Evolutionary conservation across 2,888 invertebrate species (phyloP).

Genomic region (Prenolepis imparis): DNA sequence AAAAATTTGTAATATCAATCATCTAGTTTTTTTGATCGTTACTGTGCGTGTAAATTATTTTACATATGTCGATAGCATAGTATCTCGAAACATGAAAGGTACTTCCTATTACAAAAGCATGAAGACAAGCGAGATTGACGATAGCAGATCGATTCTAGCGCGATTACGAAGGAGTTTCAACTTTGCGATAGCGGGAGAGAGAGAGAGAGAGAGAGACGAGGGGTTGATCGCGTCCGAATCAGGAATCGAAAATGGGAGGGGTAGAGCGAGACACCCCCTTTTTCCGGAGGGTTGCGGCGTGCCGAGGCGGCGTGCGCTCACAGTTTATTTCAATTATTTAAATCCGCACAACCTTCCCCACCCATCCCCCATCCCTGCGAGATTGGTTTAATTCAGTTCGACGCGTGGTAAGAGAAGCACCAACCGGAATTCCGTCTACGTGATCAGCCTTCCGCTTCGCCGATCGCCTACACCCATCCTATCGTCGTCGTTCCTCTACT

Average conservation of each 20-base stretch:
- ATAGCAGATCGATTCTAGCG: slow-evolving; percentile 15
- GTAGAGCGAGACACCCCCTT: not conserved
- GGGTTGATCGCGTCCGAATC: not conserved
- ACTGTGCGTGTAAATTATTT: not conserved
- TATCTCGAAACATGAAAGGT: not conserved
- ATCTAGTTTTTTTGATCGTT: not conserved
- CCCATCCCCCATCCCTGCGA: slow-evolving; percentile 24
- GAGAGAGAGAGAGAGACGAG: not conserved
- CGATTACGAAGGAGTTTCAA: slow-evolving; percentile 31
- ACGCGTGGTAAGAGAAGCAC: slow-evolving; percentile 62
- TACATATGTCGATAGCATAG: not conserved
- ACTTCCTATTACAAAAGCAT: slow-evolving; percentile 19
- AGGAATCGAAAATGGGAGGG: slow-evolving; percentile 31
- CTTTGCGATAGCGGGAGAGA: slow-evolving; percentile 14
- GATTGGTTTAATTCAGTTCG: slow-evolving; percentile 74
- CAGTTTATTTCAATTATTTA: slow-evolving; percentile 80
- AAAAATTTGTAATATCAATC: not conserved
- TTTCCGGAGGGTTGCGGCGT: slow-evolving; percentile 23
- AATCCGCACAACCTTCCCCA: slow-evolving; percentile 60
- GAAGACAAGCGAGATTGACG: slow-evolving; percentile 1
- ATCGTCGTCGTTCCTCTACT: not conserved
- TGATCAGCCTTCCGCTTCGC: slow-evolving; percentile 62
- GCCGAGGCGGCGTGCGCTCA: slow-evolving; percentile 45
- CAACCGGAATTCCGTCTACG: slow-evolving; percentile 71
- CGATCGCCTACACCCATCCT: slow-evolving; percentile 13